Conservation (phyloP, 2,888 invertebrate genomes). For the Morpho deidamia region DNA sequence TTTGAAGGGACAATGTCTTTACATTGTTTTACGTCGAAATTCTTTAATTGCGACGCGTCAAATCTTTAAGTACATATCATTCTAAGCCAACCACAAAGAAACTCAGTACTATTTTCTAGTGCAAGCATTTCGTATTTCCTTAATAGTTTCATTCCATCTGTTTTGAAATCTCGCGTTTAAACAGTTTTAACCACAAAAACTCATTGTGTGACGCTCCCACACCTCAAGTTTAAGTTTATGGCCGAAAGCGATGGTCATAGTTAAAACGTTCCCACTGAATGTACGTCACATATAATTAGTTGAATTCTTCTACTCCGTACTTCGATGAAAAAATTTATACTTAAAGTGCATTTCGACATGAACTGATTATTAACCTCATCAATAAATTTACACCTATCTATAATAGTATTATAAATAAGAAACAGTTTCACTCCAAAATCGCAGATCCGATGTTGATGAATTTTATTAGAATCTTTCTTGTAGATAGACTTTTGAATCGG, state of each 20-base stretch:
- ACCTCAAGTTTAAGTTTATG: conserved; percentile 21
- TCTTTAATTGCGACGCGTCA: neutral
- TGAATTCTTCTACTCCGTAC: neutral
- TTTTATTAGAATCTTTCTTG: too few species aligned
- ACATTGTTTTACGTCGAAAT: too few species aligned
- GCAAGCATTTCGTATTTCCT: conserved; percentile 3
- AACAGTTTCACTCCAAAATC: too few species aligned
- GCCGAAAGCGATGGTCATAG: conserved; percentile 11
- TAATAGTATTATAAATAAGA: too few species aligned
- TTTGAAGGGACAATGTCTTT: neutral
- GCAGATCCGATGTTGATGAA: too few species aligned
- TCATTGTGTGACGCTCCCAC: conserved; percentile 16
- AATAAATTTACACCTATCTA: too few species aligned
- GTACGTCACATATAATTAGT: neutral
- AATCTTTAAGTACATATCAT: too few species aligned
- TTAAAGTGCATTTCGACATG: too few species aligned
- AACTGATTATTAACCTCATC: too few species aligned
- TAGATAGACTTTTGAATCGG: too few species aligned
- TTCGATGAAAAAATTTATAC: too few species aligned
- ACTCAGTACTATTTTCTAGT: conserved; percentile 1
- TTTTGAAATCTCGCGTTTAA: conserved; percentile 10
- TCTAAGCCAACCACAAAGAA: conserved; percentile 5
- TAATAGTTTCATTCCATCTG: conserved; percentile 11
- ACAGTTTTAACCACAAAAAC: conserved; percentile 14
- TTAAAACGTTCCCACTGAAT: conserved; percentile 11